A percentile compares a stretch with the other conserved stretches of the same genome.
Evolutionary conservation across 2,797 vertebrate species (phyloP).

Genomic region (Potorous gilbertii): DNA sequence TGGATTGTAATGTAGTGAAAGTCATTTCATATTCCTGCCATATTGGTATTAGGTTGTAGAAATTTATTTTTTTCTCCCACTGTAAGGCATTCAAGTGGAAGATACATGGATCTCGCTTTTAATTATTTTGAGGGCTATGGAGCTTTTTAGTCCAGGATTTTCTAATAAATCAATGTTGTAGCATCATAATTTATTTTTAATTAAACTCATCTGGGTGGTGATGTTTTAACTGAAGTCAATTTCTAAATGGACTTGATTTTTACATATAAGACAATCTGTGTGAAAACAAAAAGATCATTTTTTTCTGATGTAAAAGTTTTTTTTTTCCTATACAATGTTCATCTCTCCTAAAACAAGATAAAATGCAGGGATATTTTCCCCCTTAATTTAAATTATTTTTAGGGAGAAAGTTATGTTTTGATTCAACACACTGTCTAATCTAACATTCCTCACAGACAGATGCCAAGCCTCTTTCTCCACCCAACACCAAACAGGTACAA

Average conservation of each 20-base stretch:
- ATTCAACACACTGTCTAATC: neutral
- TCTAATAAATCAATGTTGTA: neutral
- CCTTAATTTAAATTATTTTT: neutral
- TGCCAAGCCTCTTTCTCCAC: neutral
- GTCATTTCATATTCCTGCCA: neutral
- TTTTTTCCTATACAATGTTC: neutral
- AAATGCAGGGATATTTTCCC: neutral
- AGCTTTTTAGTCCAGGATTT: neutral
- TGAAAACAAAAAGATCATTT: neutral
- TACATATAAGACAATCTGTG: neutral
- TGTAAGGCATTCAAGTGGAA: neutral
- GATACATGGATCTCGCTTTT: neutral
- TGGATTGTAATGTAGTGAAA: neutral
- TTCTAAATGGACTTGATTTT: neutral
- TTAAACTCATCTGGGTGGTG: neutral
- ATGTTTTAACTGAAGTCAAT: neutral
- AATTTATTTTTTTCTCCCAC: neutral
- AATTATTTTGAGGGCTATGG: neutral
- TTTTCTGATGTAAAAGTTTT: neutral
- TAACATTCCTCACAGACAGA: neutral
- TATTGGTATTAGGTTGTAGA: neutral
- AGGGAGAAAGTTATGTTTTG: neutral
- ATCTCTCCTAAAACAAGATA: neutral
- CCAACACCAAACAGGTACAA: neutral
- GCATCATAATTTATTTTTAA: neutral